A percentile compares a stretch with the other conserved stretches of the same genome.
These are phyloP conservation scores for Coryphaenoides rupestris DNA, from an alignment of 2,113 vertebrate genomes.

Conservation along the genomic window DNA sequence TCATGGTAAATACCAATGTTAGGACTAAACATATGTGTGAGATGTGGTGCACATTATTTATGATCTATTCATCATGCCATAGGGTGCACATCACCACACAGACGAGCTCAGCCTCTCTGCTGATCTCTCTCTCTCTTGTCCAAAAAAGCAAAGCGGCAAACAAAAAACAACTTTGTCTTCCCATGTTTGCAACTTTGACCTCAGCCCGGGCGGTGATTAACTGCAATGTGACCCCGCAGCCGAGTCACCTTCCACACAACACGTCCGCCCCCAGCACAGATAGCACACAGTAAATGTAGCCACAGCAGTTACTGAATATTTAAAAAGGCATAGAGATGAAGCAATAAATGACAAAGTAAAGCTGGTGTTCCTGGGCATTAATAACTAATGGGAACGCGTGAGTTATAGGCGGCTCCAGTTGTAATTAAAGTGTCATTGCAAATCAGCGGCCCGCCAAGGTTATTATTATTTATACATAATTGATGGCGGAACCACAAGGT, in stretches of 20 bases:
- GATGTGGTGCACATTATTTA: no score
- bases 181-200: neutral
- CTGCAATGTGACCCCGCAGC: constrained; percentile 41
- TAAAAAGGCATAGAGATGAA: constrained; percentile 79
- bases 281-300: constrained; percentile 78
- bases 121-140: neutral
- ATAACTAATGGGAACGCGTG: constrained; percentile 77
- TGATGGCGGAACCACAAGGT: constrained; percentile 74
- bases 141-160: neutral
- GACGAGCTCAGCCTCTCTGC: neutral
- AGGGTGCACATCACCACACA: no score
- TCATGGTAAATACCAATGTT: no score
- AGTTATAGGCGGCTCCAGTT: constrained; percentile 75
- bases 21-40: no score
- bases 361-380: constrained; percentile 77
- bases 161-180: neutral
- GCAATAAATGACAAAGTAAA: constrained; percentile 83
- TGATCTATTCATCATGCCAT: no score
- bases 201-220: constrained; percentile 28
- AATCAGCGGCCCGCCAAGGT: constrained; percentile 80
- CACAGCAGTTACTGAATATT: constrained; percentile 81
- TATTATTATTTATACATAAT: constrained; percentile 85
- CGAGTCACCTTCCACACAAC: constrained; percentile 59
- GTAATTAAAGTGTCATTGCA: constrained; percentile 83
- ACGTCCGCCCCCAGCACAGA: constrained; percentile 52